Base-by-base conservation (phyloP, 2,113 vertebrate genomes). In the Ophiodon elongatus region DNA sequence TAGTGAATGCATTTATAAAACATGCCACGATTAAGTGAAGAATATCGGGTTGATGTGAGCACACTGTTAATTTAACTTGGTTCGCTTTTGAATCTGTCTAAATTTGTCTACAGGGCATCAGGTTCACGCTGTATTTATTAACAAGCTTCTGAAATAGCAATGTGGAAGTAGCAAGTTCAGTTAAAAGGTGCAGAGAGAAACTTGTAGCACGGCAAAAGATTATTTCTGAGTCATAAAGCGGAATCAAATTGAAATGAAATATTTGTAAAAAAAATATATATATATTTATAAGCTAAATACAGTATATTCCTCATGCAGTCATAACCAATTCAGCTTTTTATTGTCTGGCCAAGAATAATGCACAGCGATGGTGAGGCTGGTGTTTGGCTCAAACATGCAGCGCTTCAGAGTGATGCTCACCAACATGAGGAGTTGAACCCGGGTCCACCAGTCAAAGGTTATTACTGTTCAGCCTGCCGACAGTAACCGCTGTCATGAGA, bases 361-460 rank as follows among this genome's bases (percentile, higher is more conserved):
- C 15, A 29, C 14, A 33, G 8, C 57, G 27, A 9, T 8, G 35
- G 14, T 17, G 21, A 15, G 8, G 35, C 33, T 15, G 14, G 57
- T 33, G n/a, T 37, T 57, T 11, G 23, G 47, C 35, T 29, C 15
- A 21, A 33, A 66, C 8, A 25, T 27, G 37, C 43, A 50, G 45
- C 13, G 31, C 64, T 71, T 71, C 17, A 65, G n/a, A n/a, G 43
- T 47, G 7, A 17, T 33, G 1, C 72, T 56, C 23, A 27, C 41
- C 17, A 57, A 19, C 47, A 59, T 15, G 41, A 59, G 82, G 8
- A 37, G 52, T 1, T 39, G 35, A 76, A 33, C 39, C 27, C 4
- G 4, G 52, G 73, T 45, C 68, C 23, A 65, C 29, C 57, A 14
- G n/a, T 15, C 41, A 2, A 71, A 89, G 80, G 69, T 84, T 59